Evolutionary conservation across 2,888 invertebrate species (phyloP).

Genomic region (Meganola albula): DNA sequence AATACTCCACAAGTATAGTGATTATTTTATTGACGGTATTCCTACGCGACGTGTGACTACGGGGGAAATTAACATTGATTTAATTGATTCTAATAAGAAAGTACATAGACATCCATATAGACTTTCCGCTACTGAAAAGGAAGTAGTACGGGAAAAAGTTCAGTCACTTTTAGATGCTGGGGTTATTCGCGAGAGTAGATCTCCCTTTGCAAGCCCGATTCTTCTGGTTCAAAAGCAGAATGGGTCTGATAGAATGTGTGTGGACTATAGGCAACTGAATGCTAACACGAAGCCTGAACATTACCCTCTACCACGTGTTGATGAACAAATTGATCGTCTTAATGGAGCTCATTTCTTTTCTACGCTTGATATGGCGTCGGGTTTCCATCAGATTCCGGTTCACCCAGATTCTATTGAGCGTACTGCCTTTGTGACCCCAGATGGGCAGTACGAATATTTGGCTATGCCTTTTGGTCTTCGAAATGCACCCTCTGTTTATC

Average conservation of each 20-base stretch:
- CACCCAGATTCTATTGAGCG: slow-evolving; percentile 12
- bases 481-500: slow-evolving; percentile 8
- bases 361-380: slow-evolving; percentile 25
- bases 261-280: slow-evolving; percentile 21
- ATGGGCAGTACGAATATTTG: slow-evolving; percentile 19
- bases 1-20: slow-evolving; percentile 10
- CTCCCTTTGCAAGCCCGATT: neutral
- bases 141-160: slow-evolving; percentile 21
- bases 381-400: slow-evolving; percentile 28
- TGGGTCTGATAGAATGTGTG: slow-evolving; percentile 1
- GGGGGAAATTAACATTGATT: slow-evolving; percentile 10
- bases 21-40: slow-evolving; percentile 14
- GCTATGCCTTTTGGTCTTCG: slow-evolving; percentile 25
- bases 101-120: slow-evolving; percentile 13
- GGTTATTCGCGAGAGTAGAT: slow-evolving; percentile 19
- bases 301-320: slow-evolving; percentile 14
- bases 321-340: slow-evolving; percentile 1
- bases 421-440: slow-evolving; percentile 20
- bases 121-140: slow-evolving; percentile 17
- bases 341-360: slow-evolving; percentile 15
- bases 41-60: slow-evolving; percentile 16
- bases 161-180: slow-evolving; percentile 16
- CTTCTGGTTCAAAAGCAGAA: neutral
- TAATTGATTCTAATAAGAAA: slow-evolving; percentile 14
- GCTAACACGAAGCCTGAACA: slow-evolving; percentile 25